A percentile compares a stretch with the other conserved stretches of the same genome.
phyloP scores from a whole-genome alignment of 2,113 vertebrate species.

The Bungarus multicinctus region DNA sequence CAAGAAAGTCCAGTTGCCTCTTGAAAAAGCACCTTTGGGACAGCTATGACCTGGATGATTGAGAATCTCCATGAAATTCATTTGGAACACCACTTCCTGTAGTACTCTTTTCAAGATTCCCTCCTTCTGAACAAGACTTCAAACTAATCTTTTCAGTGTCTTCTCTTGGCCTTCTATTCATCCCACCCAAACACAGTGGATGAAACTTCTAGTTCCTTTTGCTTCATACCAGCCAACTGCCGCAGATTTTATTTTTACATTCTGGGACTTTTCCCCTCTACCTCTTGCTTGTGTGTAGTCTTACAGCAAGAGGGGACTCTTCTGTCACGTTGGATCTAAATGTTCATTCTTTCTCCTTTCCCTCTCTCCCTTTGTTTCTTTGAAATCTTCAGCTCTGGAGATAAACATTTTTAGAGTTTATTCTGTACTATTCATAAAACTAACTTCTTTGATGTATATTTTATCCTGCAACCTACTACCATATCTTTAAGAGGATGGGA shows the following conservation, averaged over 20 bases:
- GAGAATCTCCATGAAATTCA: background rate
- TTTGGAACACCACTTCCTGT: background rate
- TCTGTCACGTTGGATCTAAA: background rate
- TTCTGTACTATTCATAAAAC: background rate
- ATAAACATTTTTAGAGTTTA: background rate
- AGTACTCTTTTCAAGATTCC: background rate
- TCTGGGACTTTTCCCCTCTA: background rate
- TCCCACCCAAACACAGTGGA: background rate
- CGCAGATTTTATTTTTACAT: background rate
- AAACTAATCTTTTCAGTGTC: background rate
- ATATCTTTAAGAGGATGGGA: background rate
- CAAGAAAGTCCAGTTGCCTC: too few species aligned
- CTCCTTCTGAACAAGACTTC: background rate
- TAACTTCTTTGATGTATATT: background rate
- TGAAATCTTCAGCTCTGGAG: background rate
- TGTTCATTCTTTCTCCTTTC: background rate
- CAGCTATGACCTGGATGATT: too few species aligned
- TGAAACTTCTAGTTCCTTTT: background rate
- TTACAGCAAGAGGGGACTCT: background rate
- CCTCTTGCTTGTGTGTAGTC: background rate
- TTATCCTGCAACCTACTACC: background rate
- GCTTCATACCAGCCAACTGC: background rate
- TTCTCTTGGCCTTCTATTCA: background rate
- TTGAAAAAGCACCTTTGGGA: too few species aligned
- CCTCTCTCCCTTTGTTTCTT: background rate